These are phyloP conservation scores for Amazona ochrocephala DNA, from an alignment of 2,797 vertebrate genomes.

Conservation along the genomic window DNA sequence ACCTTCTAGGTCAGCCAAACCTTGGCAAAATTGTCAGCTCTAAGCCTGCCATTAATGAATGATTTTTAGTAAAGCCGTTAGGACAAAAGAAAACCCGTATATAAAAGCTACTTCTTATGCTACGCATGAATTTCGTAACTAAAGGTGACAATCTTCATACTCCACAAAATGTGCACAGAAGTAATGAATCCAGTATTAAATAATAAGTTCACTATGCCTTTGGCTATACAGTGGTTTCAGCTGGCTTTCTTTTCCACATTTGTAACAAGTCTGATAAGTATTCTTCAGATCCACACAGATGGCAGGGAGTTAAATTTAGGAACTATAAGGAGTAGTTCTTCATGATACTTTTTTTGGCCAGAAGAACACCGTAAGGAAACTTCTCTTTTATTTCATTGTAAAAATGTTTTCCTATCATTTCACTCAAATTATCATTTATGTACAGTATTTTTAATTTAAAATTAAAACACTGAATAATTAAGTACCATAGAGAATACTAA, in stretches of 20 bases:
- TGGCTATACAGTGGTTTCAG: not conserved
- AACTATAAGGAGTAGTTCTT: not conserved
- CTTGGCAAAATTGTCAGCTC: not conserved
- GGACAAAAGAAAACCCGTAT: not conserved
- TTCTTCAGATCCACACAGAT: not conserved
- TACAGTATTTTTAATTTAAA: constrained; percentile 74
- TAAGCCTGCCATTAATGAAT: not conserved
- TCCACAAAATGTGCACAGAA: not conserved
- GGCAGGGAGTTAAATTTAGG: not conserved
- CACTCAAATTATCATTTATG: constrained; percentile 64
- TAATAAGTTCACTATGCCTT: constrained; percentile 14
- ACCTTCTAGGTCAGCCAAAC: not conserved
- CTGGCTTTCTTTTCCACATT: not conserved
- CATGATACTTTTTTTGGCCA: not conserved
- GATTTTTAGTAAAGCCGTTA: not conserved
- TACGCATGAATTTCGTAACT: not conserved
- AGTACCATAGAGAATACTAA: constrained; percentile 71
- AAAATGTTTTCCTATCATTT: constrained; percentile 57
- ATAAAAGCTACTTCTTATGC: not conserved
- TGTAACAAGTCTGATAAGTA: not conserved
- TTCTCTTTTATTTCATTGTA: constrained; percentile 7
- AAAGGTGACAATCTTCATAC: not conserved
- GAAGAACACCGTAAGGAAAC: not conserved
- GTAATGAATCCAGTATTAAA: constrained; percentile 56
- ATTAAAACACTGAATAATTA: constrained; percentile 72